Conservation (phyloP, 1,140 invertebrate genomes). For the Brachionus manjavacas region DNA sequence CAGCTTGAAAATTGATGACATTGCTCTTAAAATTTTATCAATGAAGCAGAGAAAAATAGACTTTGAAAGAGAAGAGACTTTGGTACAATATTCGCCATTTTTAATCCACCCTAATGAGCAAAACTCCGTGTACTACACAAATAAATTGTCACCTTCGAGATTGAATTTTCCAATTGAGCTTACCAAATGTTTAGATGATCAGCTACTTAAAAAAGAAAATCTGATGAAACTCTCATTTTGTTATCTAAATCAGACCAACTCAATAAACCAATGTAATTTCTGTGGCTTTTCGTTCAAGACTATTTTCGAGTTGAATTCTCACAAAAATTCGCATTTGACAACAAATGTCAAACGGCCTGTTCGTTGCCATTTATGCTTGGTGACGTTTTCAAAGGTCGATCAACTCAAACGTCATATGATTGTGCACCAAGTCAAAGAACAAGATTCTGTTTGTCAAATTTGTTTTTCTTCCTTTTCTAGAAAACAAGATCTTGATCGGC, state of each 20-base stretch:
- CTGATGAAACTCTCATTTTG: background rate
- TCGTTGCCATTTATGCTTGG: slow-evolving; percentile 37
- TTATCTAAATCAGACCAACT: background rate
- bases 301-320: background rate
- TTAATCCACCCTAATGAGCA: background rate
- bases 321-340: background rate
- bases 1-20: background rate
- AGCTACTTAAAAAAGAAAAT: background rate
- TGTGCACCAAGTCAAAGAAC: slow-evolving; percentile 34
- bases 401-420: slow-evolving; percentile 40
- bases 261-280: background rate
- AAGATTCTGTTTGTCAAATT: slow-evolving; percentile 38
- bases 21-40: slow-evolving; percentile 5
- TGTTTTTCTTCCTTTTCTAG: slow-evolving; percentile 34
- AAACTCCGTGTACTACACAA: background rate
- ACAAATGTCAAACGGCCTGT: slow-evolving; percentile 17
- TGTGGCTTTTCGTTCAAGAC: background rate
- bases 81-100: background rate
- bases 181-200: background rate
- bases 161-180: background rate
- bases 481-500: slow-evolving; percentile 40
- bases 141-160: background rate
- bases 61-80: background rate
- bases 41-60: slow-evolving; percentile 24
- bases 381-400: slow-evolving; percentile 31